phyloP scores from a whole-genome alignment of 2,113 vertebrate genomes.

The Pseudorectes ferrugineus region DNA sequence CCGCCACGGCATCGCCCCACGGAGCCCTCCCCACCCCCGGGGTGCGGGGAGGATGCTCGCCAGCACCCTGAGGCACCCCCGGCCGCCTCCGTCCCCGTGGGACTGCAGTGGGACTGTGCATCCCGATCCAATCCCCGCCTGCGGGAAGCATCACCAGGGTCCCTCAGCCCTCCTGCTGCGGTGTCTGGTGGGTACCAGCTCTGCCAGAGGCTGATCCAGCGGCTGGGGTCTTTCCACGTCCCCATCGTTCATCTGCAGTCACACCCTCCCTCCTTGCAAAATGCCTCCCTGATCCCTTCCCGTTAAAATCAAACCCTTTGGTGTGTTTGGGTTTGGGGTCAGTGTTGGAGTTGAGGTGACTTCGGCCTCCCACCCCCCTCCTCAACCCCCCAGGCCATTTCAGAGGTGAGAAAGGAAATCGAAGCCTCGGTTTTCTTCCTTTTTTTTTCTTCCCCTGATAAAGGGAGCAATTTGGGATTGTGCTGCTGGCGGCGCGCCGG shows the following conservation, averaged over 20 bases:
- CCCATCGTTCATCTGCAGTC: not conserved
- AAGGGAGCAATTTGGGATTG: conserved; percentile 14
- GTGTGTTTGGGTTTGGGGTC: not conserved
- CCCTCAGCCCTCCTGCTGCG: accelerated
- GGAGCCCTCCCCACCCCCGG: not conserved
- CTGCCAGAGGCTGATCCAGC: not conserved
- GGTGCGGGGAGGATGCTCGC: accelerated
- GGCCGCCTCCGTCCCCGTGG: accelerated
- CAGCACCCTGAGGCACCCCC: not conserved
- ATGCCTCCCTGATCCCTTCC: not conserved
- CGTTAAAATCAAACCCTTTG: not conserved
- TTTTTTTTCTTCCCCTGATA: not conserved
- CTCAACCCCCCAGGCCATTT: not conserved
- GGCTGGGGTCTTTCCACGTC: not conserved
- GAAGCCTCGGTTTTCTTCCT: not conserved
- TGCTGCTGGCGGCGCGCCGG: not conserved
- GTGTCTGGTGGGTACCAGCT: not conserved
- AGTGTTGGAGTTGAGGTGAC: too few species aligned
- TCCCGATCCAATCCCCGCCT: accelerated
- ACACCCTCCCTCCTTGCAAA: not conserved
- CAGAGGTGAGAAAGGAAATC: not conserved
- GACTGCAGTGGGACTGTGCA: accelerated
- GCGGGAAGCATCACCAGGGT: accelerated
- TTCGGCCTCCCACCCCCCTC: not conserved
- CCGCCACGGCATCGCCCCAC: not conserved